phyloP scores from a whole-genome alignment of 2,113 vertebrate species.

The Piliocolobus tephrosceles region DNA sequence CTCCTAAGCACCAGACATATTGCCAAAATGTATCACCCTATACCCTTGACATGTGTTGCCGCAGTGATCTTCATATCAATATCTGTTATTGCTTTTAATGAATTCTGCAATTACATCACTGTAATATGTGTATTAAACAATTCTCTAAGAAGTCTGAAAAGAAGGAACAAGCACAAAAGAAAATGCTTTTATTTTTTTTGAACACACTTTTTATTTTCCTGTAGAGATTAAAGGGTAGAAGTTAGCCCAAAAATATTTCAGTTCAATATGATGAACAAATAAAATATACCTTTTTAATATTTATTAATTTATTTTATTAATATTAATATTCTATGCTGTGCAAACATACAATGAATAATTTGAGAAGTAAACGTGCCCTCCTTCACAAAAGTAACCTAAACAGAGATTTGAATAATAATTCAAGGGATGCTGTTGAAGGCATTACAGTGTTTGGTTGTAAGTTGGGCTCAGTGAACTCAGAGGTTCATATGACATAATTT shows the following conservation, averaged over 20 bases:
- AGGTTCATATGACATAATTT: neutral
- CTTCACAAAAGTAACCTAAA: neutral
- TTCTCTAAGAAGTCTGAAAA: neutral
- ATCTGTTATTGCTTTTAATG: neutral
- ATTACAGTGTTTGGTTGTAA: neutral
- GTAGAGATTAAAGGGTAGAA: neutral
- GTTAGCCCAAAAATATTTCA: neutral
- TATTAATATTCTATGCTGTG: neutral
- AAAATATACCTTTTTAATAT: conserved; percentile 5
- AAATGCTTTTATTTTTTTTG: neutral
- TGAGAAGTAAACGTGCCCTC: neutral
- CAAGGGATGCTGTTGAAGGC: neutral
- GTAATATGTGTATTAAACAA: neutral
- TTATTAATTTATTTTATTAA: neutral
- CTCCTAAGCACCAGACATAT: neutral
- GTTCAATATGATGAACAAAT: neutral
- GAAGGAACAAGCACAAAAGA: neutral
- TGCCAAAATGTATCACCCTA: neutral
- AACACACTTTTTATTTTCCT: neutral
- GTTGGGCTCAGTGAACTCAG: neutral
- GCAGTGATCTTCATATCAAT: neutral
- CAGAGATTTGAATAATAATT: neutral
- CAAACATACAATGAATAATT: neutral
- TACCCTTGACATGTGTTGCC: neutral
- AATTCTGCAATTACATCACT: neutral